A percentile compares a stretch with the other conserved stretches of the same genome.
phyloP scores from a whole-genome alignment of 2,888 invertebrate genomes.

The Prostheceraeus crozeri region DNA sequence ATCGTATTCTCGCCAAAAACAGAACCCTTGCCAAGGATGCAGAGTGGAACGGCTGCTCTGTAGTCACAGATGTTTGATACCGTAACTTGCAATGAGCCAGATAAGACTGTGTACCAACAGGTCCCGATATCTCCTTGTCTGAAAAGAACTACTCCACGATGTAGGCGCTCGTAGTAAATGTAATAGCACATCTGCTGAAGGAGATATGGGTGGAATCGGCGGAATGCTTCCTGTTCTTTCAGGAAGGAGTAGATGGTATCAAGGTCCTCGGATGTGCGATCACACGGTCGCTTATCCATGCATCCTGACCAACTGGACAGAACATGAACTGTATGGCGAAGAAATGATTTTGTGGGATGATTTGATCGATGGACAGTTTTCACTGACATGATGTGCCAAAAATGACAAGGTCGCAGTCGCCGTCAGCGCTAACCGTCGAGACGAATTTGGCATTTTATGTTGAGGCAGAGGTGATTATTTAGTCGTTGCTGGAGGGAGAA shows the following conservation, averaged over 20 bases:
- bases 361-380: too few species aligned
- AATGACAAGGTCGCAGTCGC: too few species aligned
- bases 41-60: constrained; percentile 65
- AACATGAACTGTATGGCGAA: too few species aligned
- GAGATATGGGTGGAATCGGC: constrained; percentile 63
- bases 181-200: constrained; percentile 69
- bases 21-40: constrained; percentile 69
- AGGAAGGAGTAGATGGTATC: constrained; percentile 63
- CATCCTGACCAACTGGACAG: constrained; percentile 37
- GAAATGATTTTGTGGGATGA: too few species aligned
- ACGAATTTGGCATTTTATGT: too few species aligned
- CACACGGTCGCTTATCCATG: constrained; percentile 60
- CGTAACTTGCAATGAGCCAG: constrained; percentile 67
- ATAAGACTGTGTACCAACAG: constrained; percentile 71
- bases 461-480: too few species aligned
- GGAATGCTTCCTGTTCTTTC: constrained; percentile 52
- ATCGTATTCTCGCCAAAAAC: constrained; percentile 71
- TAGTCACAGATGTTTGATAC: too few species aligned
- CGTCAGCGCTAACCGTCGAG: too few species aligned
- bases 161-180: constrained; percentile 70
- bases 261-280: constrained; percentile 67
- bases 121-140: constrained; percentile 70
- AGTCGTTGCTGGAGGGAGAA: too few species aligned
- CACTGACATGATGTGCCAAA: too few species aligned
- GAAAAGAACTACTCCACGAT: constrained; percentile 63